Conservation (phyloP, 2,888 invertebrate genomes). For the Drosophila fungiperda region DNA sequence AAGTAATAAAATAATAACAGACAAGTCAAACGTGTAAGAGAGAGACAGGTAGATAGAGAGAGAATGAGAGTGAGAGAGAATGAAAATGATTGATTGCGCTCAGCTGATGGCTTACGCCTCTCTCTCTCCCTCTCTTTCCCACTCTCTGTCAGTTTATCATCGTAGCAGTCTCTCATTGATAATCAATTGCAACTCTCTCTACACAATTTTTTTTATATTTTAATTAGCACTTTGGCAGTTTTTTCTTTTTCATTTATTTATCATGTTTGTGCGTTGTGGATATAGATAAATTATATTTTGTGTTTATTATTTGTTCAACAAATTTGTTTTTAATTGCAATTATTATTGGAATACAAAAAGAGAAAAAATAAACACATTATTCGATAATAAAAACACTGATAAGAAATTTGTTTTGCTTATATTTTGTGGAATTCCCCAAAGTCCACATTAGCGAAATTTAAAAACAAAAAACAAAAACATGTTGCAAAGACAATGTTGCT, state of each 20-base stretch:
- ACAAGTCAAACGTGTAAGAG: not conserved
- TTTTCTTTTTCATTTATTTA: constrained; percentile 4
- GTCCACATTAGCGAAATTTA: not conserved
- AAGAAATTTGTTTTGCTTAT: constrained; percentile 8
- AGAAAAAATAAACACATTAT: not conserved
- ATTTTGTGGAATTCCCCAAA: not conserved
- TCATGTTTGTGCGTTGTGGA: constrained; percentile 7
- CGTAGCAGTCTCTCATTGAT: constrained; percentile 7
- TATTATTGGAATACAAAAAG: constrained; percentile 16
- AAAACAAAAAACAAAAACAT: not conserved
- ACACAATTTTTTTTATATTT: constrained; percentile 14
- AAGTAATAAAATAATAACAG: constrained; percentile 6
- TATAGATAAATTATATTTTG: constrained; percentile 26
- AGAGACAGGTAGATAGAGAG: not conserved
- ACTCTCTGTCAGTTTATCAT: not conserved
- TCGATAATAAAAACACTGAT: constrained; percentile 39
- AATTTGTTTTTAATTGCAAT: constrained; percentile 41
- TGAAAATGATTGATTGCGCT: constrained; percentile 23
- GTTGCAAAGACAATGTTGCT: not conserved
- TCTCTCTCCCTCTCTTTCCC: not conserved
- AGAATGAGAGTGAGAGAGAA: not conserved
- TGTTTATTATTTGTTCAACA: constrained; percentile 20
- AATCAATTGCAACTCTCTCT: constrained; percentile 25
- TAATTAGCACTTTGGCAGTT: constrained; percentile 39
- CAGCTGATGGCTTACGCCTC: constrained; percentile 42